Percentiles rank a stretch among this genome's conserved stretches.
These are phyloP conservation scores for Trilocha varians DNA, from an alignment of 2,888 invertebrate species.

Conservation along the genomic window DNA sequence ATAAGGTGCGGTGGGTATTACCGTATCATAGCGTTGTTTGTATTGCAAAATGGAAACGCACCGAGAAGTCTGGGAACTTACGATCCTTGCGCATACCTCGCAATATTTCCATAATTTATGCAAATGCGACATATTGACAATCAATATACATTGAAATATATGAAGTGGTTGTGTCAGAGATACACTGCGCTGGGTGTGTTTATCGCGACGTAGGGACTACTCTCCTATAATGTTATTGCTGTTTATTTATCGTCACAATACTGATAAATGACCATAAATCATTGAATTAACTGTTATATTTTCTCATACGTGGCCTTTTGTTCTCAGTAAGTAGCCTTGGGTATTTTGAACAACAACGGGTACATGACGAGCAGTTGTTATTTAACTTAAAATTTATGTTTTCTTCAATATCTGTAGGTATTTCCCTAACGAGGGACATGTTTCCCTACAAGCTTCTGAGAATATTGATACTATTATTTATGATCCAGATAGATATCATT, in stretches of 20 bases:
- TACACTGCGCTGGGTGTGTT: conserved; percentile 34
- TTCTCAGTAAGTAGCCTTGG: too few species aligned
- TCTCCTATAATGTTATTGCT: neutral
- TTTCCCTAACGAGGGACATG: too few species aligned
- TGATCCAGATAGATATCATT: neutral
- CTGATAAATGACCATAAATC: neutral
- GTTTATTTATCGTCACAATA: neutral
- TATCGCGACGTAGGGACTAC: conserved; percentile 7
- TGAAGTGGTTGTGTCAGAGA: conserved; percentile 52
- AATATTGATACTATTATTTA: neutral
- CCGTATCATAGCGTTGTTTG: conserved; percentile 45
- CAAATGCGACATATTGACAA: conserved; percentile 53
- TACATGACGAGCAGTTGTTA: too few species aligned
- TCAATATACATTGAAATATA: conserved; percentile 58
- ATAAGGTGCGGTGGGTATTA: conserved; percentile 39
- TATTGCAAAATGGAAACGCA: conserved; percentile 61
- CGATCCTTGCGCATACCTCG: conserved; percentile 36
- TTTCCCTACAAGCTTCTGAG: too few species aligned
- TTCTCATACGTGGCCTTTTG: too few species aligned
- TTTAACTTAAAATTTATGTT: too few species aligned
- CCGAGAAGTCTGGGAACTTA: conserved; percentile 29
- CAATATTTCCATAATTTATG: conserved; percentile 57
- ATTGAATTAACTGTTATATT: too few species aligned
- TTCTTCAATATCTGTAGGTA: too few species aligned
- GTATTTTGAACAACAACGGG: too few species aligned